Evolutionary conservation across 1,140 invertebrate genomes (phyloP), one percentile per base, ranked within the genome.

Genomic region (Penaeus vannamei): DNA sequence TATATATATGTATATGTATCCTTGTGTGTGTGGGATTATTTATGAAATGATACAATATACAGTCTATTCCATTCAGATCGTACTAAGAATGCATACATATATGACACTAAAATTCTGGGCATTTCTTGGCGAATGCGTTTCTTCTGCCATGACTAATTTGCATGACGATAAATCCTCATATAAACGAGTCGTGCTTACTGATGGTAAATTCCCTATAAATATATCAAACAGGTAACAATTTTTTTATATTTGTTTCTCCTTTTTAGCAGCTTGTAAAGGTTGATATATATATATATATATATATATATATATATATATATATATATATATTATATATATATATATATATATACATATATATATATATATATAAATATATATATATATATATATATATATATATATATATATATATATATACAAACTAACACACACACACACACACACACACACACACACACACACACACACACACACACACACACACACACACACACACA

Each of bases 351-450:
- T 69, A 69, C 20, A 69, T 69, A 69, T 69, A 69, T 69, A 17
- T 69, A 69, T 69, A 69, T 69, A 69, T 17, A 69, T 17, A 69
- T 69, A 69, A 17, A 69, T 69, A 69, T 69, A 69, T 69, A 69
- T 69, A 69, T 69, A 69, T 69, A 69, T 69, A 69, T 69, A 69
- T 69, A 69, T 69, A 69, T 69, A 69, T 46, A 72, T 26, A n/a
- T 5, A 72, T 26, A 26, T 26, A 72, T 26, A 72, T 26, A 72
- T 26, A 72, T 26, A 72, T 26, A 72, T 26, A 72, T 26, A 72
- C 14, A 72, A 17, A 72, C 14, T n/a, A 17, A 72, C 14, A 72
- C 14, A 72, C 14, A 72, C 26, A 23, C 26, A 72, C 26, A 72
- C 17, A 29, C 10, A 14, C 17, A 72, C 26, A 72, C 3, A 29